phyloP scores from a whole-genome alignment of 92 coral and sea anemone genomes.

The Palythoa heliodiscus region DNA sequence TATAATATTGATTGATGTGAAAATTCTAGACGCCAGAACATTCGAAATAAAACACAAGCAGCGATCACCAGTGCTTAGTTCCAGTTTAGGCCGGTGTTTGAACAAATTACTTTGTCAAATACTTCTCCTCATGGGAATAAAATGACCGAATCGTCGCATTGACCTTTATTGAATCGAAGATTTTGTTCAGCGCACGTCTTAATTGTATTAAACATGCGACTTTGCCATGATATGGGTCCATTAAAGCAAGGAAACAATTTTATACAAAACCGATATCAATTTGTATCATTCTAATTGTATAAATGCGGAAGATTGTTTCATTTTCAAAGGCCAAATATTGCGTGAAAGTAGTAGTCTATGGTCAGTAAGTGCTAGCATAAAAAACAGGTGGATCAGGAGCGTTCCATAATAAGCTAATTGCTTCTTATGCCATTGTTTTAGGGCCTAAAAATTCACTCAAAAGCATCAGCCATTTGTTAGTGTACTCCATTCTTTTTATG shows the following conservation, averaged over 20 bases:
- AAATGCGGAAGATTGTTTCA: slow-evolving; percentile 15
- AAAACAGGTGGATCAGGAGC: slow-evolving; percentile 31
- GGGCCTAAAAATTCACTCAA: slow-evolving; percentile 24
- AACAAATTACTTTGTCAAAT: too few species aligned
- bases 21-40: background rate
- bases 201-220: too few species aligned
- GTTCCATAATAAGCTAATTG: slow-evolving; percentile 37
- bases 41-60: too few species aligned
- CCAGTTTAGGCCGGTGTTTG: too few species aligned
- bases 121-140: too few species aligned
- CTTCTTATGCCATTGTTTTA: slow-evolving; percentile 23
- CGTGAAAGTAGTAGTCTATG: slow-evolving; percentile 15
- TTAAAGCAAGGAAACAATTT: background rate
- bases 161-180: too few species aligned
- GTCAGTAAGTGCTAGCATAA: background rate
- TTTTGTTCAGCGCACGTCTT: too few species aligned
- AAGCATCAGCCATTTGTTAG: slow-evolving; percentile 38
- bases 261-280: background rate
- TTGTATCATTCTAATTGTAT: background rate
- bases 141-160: too few species aligned
- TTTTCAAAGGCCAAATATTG: slow-evolving; percentile 30
- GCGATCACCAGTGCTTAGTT: too few species aligned
- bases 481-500: slow-evolving; percentile 7
- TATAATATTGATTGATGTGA: slow-evolving; percentile 14
- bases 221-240: too few species aligned